Conservation (phyloP, 2,797 vertebrate genomes). For the Cyclura pinguis region DNA sequence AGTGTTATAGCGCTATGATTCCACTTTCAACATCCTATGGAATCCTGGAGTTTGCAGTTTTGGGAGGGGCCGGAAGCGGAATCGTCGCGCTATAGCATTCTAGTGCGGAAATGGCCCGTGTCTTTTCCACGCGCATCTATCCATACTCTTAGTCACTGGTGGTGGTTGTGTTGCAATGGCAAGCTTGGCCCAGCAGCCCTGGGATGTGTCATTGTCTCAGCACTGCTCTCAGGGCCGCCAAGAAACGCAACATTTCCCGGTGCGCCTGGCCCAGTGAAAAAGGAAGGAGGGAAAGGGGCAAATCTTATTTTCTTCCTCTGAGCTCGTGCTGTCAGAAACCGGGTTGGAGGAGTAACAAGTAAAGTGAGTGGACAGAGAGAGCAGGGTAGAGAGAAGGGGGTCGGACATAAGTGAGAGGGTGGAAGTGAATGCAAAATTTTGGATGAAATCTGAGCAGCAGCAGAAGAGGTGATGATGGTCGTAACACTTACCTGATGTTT, state of each 20-base stretch:
- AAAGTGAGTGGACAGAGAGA: not conserved
- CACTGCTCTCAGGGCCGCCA: no score
- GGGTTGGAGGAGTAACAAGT: not conserved
- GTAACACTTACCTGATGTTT: not conserved
- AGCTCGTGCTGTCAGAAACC: not conserved
- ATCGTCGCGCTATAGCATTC: no score
- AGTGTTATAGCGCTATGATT: no score
- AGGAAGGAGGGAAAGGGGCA: not conserved
- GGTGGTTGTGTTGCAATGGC: not conserved
- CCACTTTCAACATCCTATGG: no score
- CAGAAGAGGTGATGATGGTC: not conserved
- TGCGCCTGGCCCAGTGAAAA: not conserved
- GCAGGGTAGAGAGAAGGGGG: not conserved
- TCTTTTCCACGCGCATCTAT: no score
- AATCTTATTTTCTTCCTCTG: not conserved
- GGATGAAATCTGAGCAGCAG: not conserved
- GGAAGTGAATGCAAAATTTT: not conserved
- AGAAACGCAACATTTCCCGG: not conserved
- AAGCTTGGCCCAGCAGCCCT: not conserved
- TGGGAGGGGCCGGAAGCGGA: no score
- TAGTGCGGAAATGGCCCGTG: no score
- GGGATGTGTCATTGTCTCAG: not conserved
- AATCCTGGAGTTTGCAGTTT: no score
- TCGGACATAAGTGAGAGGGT: not conserved
- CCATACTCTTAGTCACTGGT: no score